Evolutionary conservation across 2,113 vertebrate species (phyloP).

Genomic region (Hippocampus comes): DNA sequence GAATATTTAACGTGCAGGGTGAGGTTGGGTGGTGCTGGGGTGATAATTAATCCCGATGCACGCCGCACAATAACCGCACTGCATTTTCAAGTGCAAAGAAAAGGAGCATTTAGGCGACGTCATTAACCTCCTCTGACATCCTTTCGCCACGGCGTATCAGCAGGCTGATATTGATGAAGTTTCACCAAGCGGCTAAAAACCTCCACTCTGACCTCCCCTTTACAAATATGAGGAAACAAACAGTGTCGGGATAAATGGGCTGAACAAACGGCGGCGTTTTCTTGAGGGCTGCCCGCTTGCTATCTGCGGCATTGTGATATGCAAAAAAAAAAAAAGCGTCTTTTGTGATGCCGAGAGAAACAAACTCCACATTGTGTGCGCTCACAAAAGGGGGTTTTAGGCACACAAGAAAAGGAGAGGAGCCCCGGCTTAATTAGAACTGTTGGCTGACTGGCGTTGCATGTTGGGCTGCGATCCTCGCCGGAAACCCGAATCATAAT

Average conservation of each 20-base stretch:
- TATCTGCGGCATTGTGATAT: slow-evolving; percentile 62
- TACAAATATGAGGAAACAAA: slow-evolving; percentile 6
- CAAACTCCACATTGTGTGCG: slow-evolving; percentile 55
- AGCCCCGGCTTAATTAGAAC: slow-evolving; percentile 64
- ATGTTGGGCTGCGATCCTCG: slow-evolving; percentile 60
- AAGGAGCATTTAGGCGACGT: slow-evolving; percentile 43
- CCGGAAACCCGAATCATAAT: slow-evolving; percentile 68
- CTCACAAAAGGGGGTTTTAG: slow-evolving; percentile 52
- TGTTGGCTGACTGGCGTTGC: slow-evolving; percentile 63
- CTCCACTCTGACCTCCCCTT: background rate
- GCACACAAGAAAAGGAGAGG: slow-evolving; percentile 45
- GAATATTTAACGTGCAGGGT: slow-evolving; percentile 67
- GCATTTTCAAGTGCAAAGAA: slow-evolving; percentile 55
- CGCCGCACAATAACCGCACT: slow-evolving; percentile 61
- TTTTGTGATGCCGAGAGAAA: slow-evolving; percentile 54
- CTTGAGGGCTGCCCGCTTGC: slow-evolving; percentile 32
- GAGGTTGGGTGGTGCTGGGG: slow-evolving; percentile 53
- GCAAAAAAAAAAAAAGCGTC: slow-evolving; percentile 23
- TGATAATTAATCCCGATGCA: slow-evolving; percentile 73
- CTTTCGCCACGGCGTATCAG: slow-evolving; percentile 46
- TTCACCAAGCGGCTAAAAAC: slow-evolving; percentile 20
- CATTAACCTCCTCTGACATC: slow-evolving; percentile 63
- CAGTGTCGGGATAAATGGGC: slow-evolving; percentile 29
- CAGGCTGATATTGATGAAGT: slow-evolving; percentile 56
- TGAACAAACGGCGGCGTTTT: slow-evolving; percentile 41